Evolutionary conservation across 2,797 vertebrate species (phyloP).

Genomic region (Anisognathus igniventris): DNA sequence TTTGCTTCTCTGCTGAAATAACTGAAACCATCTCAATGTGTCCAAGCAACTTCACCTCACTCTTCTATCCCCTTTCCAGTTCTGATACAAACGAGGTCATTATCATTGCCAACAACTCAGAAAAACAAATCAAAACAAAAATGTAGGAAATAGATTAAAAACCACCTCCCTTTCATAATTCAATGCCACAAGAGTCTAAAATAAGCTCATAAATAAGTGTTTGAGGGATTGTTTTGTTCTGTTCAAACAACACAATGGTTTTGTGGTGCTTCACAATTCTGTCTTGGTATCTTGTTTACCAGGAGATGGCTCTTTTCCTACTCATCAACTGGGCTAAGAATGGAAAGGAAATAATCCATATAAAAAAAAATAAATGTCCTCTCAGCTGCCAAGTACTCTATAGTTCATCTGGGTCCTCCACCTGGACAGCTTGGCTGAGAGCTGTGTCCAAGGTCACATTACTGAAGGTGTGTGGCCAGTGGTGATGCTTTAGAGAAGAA

Average conservation of each 20-base stretch:
- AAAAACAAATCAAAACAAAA: constrained; percentile 10
- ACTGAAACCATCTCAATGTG: not conserved
- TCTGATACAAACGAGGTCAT: not conserved
- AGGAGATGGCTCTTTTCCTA: not conserved
- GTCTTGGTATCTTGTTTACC: not conserved
- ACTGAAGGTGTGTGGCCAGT: not conserved
- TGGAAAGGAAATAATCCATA: not conserved
- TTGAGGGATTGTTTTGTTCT: not conserved
- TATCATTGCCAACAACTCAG: not conserved
- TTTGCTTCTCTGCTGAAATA: not conserved
- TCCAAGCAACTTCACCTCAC: not conserved
- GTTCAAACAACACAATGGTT: not conserved
- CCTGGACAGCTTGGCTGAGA: not conserved
- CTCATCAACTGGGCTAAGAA: not conserved
- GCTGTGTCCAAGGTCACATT: not conserved
- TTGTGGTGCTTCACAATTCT: not conserved
- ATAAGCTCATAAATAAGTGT: not conserved
- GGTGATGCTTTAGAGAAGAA: not conserved
- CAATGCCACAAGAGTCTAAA: not conserved
- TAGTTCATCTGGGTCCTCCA: not conserved
- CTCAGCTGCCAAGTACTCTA: not conserved
- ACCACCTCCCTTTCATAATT: not conserved
- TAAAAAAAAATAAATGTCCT: not conserved
- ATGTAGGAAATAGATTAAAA: not conserved
- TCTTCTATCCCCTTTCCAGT: not conserved